Conservation (phyloP, 2,797 vertebrate genomes). For the Melanotaenia trifasciata region DNA sequence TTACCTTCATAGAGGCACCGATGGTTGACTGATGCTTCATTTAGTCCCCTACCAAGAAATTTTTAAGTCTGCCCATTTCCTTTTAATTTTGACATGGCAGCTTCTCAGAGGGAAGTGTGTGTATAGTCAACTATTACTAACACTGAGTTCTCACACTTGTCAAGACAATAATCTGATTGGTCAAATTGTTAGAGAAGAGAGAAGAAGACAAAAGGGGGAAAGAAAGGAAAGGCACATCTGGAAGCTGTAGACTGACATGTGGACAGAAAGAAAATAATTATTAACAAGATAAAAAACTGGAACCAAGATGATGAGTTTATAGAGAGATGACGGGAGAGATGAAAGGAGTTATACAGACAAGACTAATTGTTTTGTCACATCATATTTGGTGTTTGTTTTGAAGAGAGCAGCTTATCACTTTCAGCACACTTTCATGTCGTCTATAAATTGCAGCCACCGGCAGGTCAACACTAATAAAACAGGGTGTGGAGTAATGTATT, state of each 20-base stretch:
- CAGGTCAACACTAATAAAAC: slow-evolving; percentile 31
- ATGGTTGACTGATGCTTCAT: too few species aligned
- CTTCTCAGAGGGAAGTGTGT: too few species aligned
- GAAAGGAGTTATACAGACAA: slow-evolving; percentile 8
- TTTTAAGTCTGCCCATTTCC: too few species aligned
- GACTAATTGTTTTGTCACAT: slow-evolving; percentile 55
- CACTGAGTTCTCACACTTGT: too few species aligned
- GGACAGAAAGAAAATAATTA: slow-evolving; percentile 3
- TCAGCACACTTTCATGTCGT: slow-evolving; percentile 50
- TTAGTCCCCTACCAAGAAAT: too few species aligned
- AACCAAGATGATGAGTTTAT: not conserved
- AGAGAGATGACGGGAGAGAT: slow-evolving; percentile 5
- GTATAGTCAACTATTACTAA: too few species aligned
- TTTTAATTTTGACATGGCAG: too few species aligned
- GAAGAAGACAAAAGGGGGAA: not conserved
- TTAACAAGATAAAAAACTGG: slow-evolving; percentile 7
- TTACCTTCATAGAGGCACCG: too few species aligned
- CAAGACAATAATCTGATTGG: too few species aligned
- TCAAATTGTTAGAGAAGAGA: too few species aligned
- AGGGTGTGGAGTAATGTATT: slow-evolving; percentile 35
- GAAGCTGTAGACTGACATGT: not conserved
- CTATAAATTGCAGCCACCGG: slow-evolving; percentile 46
- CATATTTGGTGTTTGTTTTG: slow-evolving; percentile 49
- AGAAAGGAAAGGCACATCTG: not conserved
- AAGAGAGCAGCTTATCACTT: slow-evolving; percentile 35